Conservation (phyloP, 2,888 invertebrate genomes). For the Leptopilina myrica region DNA sequence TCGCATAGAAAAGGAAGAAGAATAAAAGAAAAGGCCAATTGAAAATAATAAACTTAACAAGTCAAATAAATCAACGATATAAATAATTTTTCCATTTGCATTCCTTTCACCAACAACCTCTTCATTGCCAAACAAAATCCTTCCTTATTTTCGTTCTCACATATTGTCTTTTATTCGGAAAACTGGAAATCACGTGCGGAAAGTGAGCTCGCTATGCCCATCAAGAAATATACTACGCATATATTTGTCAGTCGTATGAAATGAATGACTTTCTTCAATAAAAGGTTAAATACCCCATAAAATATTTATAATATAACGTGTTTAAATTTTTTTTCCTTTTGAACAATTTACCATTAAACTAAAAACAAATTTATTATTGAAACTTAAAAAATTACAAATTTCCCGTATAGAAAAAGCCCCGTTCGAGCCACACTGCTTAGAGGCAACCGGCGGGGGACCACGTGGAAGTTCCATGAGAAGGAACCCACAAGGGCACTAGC, state of each 20-base stretch:
- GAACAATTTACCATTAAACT: no score
- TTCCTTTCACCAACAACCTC: constrained; percentile 43
- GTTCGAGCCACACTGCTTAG: no score
- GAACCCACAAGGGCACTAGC: no score
- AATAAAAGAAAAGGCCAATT: constrained; percentile 47
- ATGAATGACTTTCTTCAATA: constrained; percentile 13
- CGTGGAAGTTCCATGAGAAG: no score
- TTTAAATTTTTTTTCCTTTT: no score
- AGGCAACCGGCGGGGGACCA: no score
- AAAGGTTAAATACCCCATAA: not conserved
- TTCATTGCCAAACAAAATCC: constrained; percentile 38
- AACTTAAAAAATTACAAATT: no score
- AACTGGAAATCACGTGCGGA: constrained; percentile 39
- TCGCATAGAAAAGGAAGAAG: not conserved
- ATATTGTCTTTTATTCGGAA: constrained; percentile 51
- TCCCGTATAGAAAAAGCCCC: no score
- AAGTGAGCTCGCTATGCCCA: constrained; percentile 26
- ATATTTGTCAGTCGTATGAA: constrained; percentile 25
- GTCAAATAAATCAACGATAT: constrained; percentile 68
- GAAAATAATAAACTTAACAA: constrained; percentile 63
- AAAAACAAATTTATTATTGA: no score
- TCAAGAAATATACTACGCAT: not conserved
- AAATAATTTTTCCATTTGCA: constrained; percentile 41
- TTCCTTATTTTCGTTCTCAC: constrained; percentile 51
- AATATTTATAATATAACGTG: not conserved